Evolutionary conservation across 1,140 invertebrate species (phyloP).

Genomic region (Diploscapter pachys): DNA sequence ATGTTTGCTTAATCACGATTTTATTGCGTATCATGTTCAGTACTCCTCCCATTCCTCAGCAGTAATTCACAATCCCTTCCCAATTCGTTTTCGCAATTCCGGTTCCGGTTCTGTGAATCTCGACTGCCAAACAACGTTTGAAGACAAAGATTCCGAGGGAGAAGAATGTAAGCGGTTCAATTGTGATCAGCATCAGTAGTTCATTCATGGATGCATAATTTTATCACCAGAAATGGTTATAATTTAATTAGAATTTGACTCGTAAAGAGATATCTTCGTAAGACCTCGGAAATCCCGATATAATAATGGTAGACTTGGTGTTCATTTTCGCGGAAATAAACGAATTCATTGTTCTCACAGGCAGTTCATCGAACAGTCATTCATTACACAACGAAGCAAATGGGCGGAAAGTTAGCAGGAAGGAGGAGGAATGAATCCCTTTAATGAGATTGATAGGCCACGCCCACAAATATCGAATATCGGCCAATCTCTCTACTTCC

Average conservation of each 20-base stretch:
- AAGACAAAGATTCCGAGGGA: slow-evolving; percentile 14
- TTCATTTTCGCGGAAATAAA: neutral
- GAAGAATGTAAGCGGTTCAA: slow-evolving; percentile 32
- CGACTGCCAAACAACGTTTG: slow-evolving; percentile 33
- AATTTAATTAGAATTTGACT: slow-evolving; percentile 1
- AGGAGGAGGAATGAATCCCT: too few species aligned
- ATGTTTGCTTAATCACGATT: neutral
- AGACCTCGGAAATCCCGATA: neutral
- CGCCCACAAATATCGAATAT: too few species aligned
- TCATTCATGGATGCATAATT: slow-evolving; percentile 1
- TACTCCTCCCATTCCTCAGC: slow-evolving; percentile 37
- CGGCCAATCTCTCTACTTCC: too few species aligned
- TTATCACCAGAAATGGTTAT: neutral
- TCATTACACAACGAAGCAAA: too few species aligned
- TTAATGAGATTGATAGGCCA: too few species aligned
- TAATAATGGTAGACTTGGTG: neutral
- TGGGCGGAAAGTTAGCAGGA: too few species aligned
- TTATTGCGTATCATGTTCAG: slow-evolving; percentile 15
- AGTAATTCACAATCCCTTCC: slow-evolving; percentile 39
- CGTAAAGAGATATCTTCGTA: neutral
- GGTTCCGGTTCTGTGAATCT: slow-evolving; percentile 22
- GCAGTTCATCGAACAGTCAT: too few species aligned
- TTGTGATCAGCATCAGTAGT: slow-evolving; percentile 16
- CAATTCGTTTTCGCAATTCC: slow-evolving; percentile 38
- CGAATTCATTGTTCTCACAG: neutral